Evolutionary conservation across 2,113 vertebrate genomes (phyloP), one percentile per base, ranked within the genome.

Genomic region (Microcebus murinus): DNA sequence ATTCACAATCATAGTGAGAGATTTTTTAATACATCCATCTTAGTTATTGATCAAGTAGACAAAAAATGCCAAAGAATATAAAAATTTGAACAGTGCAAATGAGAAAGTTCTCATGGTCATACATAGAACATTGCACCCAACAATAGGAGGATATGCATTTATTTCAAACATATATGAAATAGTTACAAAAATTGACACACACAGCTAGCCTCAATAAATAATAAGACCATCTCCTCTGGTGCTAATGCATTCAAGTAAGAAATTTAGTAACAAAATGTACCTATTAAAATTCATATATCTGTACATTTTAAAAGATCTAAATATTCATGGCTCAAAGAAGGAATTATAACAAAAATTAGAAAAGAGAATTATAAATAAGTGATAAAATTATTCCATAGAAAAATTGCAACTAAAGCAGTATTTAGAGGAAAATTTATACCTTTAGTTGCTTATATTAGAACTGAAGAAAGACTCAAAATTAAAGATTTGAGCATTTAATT

Each of bases 361-460:
- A 70, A 68, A 61, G 2, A 42, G 10, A 77, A 63, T 88, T 80
- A 77, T 23, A 11, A 71, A 36, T 91, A 79, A 57, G 7, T 57
- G 39, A 68, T 42, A 92, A 94, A 76, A 81, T 68, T 87, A 92
- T 83, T 94, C 27, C 42, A 34, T 36, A 36, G 21, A 61, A 93
- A 95, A 87, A 79, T 55, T 57, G 4, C 57, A 67, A 59, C n/a
- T 73, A 92, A 86, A 61, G 5, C 42, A 61, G 25, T 65, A 79
- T 61, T 68, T 67, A 83, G 50, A 91, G 70, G 73, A 86, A 73
- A 83, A 83, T 68, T 39, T 61, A 17, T n/a, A 39, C 11, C 50
- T 82, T 25, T 83, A 50, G 42, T 48, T 77, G 50, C 18, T 74
- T 15, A 23, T 27, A 71, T 71, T 77, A 71, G 36, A 77, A 77